Evolutionary conservation across 1,140 invertebrate genomes (phyloP).

Genomic region (Forficula auricularia): DNA sequence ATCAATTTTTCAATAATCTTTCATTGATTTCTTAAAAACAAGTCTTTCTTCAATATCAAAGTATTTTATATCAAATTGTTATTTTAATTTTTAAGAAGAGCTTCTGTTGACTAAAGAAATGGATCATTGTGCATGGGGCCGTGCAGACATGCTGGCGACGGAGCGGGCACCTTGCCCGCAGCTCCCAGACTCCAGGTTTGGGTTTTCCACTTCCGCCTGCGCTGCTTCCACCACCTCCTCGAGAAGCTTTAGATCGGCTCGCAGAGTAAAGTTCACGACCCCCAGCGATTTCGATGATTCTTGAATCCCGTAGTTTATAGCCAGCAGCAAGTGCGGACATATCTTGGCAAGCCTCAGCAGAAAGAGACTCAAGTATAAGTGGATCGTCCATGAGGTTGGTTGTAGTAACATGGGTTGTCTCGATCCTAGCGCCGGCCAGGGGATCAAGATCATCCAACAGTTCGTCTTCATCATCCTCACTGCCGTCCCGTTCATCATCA

Average conservation of each 20-base stretch:
- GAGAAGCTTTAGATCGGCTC: constrained; percentile 55
- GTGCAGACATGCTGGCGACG: no score
- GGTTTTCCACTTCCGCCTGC: constrained; percentile 32
- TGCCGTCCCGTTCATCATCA: background rate
- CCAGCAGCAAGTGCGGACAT: background rate
- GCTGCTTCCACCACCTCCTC: constrained; percentile 31
- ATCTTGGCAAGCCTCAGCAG: no score
- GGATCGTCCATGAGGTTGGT: background rate
- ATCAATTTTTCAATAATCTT: no score
- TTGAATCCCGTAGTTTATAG: constrained; percentile 28
- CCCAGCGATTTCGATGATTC: constrained; percentile 76
- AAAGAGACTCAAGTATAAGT: no score
- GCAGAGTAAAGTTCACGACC: constrained; percentile 71
- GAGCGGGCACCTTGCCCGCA: constrained; percentile 30
- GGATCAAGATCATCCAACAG: constrained; percentile 8
- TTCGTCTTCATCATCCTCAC: constrained; percentile 9
- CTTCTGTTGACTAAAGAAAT: no score
- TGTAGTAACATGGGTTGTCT: constrained; percentile 5
- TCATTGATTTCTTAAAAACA: no score
- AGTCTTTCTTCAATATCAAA: no score
- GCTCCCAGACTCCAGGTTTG: constrained; percentile 41
- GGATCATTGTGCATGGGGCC: no score
- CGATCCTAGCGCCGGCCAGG: constrained; percentile 21
- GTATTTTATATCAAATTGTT: no score
- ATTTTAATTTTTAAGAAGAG: no score